phyloP scores from a whole-genome alignment of 2,888 invertebrate species.

The Apamea epomidion region DNA sequence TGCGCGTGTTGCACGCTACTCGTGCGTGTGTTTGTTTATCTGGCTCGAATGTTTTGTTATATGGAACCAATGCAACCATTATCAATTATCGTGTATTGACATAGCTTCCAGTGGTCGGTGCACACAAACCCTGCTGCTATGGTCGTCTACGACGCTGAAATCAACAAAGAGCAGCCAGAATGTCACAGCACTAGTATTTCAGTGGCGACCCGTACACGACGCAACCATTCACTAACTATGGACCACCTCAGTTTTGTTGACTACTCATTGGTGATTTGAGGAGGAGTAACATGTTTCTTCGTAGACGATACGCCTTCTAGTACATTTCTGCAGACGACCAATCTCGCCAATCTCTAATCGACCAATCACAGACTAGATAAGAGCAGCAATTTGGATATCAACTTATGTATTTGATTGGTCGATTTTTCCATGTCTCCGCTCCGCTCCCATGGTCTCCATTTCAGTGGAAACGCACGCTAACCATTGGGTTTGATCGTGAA shows the following conservation, averaged over 20 bases:
- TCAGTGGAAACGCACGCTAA: neutral
- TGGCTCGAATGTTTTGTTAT: neutral
- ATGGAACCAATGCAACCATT: neutral
- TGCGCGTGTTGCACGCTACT: slow-evolving; percentile 39
- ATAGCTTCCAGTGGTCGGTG: neutral
- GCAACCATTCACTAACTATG: too few species aligned
- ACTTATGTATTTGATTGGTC: neutral
- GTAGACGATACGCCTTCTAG: too few species aligned
- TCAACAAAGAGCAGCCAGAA: too few species aligned
- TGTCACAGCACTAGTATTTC: too few species aligned
- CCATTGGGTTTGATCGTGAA: neutral
- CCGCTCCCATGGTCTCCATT: neutral
- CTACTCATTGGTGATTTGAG: too few species aligned
- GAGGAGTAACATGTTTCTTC: too few species aligned
- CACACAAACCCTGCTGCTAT: neutral
- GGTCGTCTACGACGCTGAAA: too few species aligned
- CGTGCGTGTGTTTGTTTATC: slow-evolving; percentile 18
- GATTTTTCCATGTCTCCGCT: neutral
- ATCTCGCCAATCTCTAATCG: neutral
- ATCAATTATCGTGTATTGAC: neutral
- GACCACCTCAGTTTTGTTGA: too few species aligned
- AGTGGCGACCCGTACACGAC: too few species aligned
- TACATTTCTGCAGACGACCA: neutral
- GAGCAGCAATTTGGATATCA: neutral
- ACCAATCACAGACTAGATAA: neutral